Evolutionary conservation across 2,888 invertebrate genomes (phyloP), one percentile per base, ranked within the genome.

Genomic region (Hypomecis punctinalis): DNA sequence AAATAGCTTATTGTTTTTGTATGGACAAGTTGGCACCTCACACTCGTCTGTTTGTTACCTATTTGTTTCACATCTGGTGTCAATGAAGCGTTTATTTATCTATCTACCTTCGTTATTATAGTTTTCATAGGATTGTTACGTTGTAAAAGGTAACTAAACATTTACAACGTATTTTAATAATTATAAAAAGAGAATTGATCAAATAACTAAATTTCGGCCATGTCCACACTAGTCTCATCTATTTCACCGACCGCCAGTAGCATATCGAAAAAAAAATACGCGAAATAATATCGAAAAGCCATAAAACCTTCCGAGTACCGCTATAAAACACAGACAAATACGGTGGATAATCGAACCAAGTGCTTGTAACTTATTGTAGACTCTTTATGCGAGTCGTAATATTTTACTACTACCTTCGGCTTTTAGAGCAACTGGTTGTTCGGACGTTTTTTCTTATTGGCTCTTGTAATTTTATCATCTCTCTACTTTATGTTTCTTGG

Each of bases 211-310:
- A n/a, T n/a, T n/a, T n/a, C n/a, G 23, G 8, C 46, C 46, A 33
- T 46, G 67, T 89, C 91, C 85, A 82, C 60, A 68, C 37, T 68
- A 79, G 47, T 63, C 74, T 69, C 49, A 69, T 69, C 64, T 62
- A 67, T 68, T 53, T 70, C 66, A 68, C 74, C 70, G 70, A 70
- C 74, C 69, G 74, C 81, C 82, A 75, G 84, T 83, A 85, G 85
- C 81, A 77, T 74, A 80, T 78, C 75, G 78, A 77, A 57, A 82
- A 90, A 85, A 87, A 90, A 89, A 85, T 81, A 85, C 85, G 88
- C 86, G 86, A 91, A 90, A 92, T 91, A 91, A 91, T 92, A 92
- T 91, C 87, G 91, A 88, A 89, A 89, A 84, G 82, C 86, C 76
- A 88, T 92, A 92, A 92, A 91, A 79, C 76, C 74, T 81, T 82